Conservation (phyloP, 2,888 invertebrate species). For the Cheilosia variabilis region DNA sequence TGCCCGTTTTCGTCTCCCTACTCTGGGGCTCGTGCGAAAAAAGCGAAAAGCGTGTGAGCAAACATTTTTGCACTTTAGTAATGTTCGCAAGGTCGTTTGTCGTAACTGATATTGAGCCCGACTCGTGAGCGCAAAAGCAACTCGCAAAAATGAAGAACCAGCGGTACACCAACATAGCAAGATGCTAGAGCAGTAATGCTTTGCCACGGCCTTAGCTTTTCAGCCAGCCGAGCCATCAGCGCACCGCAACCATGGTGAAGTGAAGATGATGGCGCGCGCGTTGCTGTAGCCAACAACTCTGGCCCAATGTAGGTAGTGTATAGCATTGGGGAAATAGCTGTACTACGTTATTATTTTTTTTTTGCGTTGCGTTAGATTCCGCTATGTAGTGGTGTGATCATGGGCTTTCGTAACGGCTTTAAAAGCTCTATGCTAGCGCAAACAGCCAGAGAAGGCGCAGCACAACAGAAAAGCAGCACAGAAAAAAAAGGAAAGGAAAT, state of each 20-base stretch:
- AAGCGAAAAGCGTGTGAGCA: slow-evolving; percentile 73
- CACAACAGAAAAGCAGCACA: background rate
- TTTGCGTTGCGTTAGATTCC: slow-evolving; percentile 25
- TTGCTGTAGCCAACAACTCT: slow-evolving; percentile 25
- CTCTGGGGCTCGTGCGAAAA: slow-evolving; percentile 21
- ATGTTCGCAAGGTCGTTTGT: slow-evolving; percentile 76
- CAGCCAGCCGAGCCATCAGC: background rate
- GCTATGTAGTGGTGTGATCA: slow-evolving; percentile 46
- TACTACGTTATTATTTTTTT: slow-evolving; percentile 54
- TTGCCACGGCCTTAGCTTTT: slow-evolving; percentile 51
- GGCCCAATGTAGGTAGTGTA: slow-evolving; percentile 31
- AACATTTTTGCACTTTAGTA: slow-evolving; percentile 75
- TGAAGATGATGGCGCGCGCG: slow-evolving; percentile 53
- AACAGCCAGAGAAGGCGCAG: slow-evolving; percentile 25
- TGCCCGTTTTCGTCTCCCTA: slow-evolving; percentile 29
- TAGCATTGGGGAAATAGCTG: slow-evolving; percentile 54
- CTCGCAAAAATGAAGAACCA: slow-evolving; percentile 59
- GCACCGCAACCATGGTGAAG: slow-evolving; percentile 20
- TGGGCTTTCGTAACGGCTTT: slow-evolving; percentile 73
- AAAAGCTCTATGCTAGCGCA: slow-evolving; percentile 62
- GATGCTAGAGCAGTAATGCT: slow-evolving; percentile 12
- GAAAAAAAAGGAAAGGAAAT: slow-evolving; percentile 49
- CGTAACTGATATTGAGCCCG: slow-evolving; percentile 74
- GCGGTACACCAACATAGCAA: slow-evolving; percentile 8
- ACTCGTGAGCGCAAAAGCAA: slow-evolving; percentile 65